Evolutionary conservation across 1,140 invertebrate genomes (phyloP), one percentile per base, ranked within the genome.

Genomic region (Hyles vespertilio): DNA sequence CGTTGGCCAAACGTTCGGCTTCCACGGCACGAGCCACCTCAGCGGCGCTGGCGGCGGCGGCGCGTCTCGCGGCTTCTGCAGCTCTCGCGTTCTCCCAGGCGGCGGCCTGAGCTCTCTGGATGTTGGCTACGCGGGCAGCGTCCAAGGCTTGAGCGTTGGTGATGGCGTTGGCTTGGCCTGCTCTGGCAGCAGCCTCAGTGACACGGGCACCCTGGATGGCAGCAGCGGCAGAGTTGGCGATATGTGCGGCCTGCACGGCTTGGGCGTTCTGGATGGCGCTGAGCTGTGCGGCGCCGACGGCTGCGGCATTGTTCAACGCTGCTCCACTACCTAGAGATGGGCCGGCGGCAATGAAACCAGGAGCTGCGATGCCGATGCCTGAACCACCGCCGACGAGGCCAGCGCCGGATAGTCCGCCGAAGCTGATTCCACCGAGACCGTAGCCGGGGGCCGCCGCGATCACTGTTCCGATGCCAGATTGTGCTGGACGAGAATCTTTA

Each of bases 181-280:
- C 83, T 45, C 84, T 72, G 3, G 84, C 84, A 9, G 80, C 81
- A 0, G 74, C 77, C 59, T 88, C 84, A 5, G 78, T 69, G 5
- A 72, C 75, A 22, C 83, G 80, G 5, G 84, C 84, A 9, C 80
- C 80, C 58, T 84, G 81, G 59, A 86, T 84, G 43, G 80, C 84
- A 49, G 80, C 80, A 6, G 77, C 77, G 54, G 84, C 84, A 0
- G 84, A 72, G 64, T 85, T 84, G 11, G 70, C 80, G 47, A 88
- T 85, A 34, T 84, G 74, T 3, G 81, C 72, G n/a, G 77, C 85
- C 9, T 79, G 83, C 0, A 77, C 83, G 32, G 85, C 85, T 55
- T 87, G 84, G n/a, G 84, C 84, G 61, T 87, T 86, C 49, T 88
- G 85, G 62, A 88, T 85, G 45, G 85, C 81, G 32, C 79, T 81